Evolutionary conservation across 2,113 vertebrate genomes (phyloP), one percentile per base, ranked within the genome.

Genomic region (Corythaixoides concolor): DNA sequence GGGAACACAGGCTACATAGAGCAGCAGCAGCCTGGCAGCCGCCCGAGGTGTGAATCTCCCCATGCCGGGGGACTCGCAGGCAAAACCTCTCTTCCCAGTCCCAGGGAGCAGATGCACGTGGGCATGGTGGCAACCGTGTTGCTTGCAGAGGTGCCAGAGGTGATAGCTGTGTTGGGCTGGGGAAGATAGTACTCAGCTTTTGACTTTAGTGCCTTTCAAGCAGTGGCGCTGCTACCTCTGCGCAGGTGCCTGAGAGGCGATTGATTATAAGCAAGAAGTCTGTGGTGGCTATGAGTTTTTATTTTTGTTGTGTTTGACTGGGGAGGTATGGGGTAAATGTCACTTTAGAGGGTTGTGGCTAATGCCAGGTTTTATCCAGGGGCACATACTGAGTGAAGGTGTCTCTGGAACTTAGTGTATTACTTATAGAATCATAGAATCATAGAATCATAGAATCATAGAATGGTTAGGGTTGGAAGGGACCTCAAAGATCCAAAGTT

Each of bases 111-210:
- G 66, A 82, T 13, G 12, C 16, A 22, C 33, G 2, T 0, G 14
- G 56, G 49, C 23, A 85, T 1, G 10, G 49, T 27, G 83, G 20
- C 28, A 49, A 33, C 6, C 10, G 6, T 5, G 55, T 15, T 72
- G 53, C 35, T 45, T 73, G 60, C 8, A 5, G 82, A 52, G 33
- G 39, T 28, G 58, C n/a, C 14, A 8, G 11, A 37, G 20, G 37
- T 1, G 4, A 35, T 8, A 60, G 3, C 39, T 64, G 14, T 39
- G 53, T 18, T 0, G 0, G 67, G 33, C 30, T 88, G 67, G 14
- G 37, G 52, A 60, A 84, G 15, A 23, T 35, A 26, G 28, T 21
- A 37, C 37, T 87, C 56, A 85, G 14, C 5, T 55, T 43, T 26
- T 30, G 20, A 5, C 30, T 85, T 72, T 6, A n/a, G 39, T 60